Percentiles rank a stretch among this genome's conserved stretches.
Conservation (phyloP, 1,140 invertebrate species). For the Copidosoma floridanum region DNA sequence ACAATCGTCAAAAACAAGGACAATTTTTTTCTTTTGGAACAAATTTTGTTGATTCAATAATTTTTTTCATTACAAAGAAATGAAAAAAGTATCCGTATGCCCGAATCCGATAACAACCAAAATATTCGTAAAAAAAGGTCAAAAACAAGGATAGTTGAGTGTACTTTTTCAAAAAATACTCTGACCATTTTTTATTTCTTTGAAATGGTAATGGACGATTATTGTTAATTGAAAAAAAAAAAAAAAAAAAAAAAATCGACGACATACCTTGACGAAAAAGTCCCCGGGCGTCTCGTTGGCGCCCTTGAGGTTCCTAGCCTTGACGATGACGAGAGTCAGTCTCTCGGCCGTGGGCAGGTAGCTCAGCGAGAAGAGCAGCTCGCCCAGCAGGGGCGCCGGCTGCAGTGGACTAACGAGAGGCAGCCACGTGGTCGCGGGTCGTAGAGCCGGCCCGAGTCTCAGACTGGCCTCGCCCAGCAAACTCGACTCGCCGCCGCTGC, state of each 20-base stretch:
- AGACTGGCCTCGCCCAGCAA: slow-evolving; percentile 54
- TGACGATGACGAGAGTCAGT: slow-evolving; percentile 62
- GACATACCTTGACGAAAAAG: slow-evolving; percentile 50
- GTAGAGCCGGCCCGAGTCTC: slow-evolving; percentile 52
- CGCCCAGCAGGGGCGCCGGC: slow-evolving; percentile 62
- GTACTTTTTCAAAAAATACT: too few relatives aligned
- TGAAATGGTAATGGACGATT: not conserved
- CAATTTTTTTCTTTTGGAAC: not conserved
- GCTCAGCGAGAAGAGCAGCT: slow-evolving; percentile 62
- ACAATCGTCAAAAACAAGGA: slow-evolving; percentile 7
- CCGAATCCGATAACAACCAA: too few relatives aligned
- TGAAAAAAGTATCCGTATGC: slow-evolving; percentile 16
- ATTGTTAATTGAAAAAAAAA: too few relatives aligned
- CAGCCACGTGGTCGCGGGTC: slow-evolving; percentile 58
- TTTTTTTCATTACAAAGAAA: not conserved
- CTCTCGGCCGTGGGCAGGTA: slow-evolving; percentile 63
- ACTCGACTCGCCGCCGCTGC: slow-evolving; percentile 17
- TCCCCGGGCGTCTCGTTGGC: slow-evolving; percentile 42
- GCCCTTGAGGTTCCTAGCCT: slow-evolving; percentile 58
- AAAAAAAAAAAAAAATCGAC: slow-evolving; percentile 6
- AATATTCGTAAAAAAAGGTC: too few relatives aligned
- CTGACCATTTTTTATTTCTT: too few relatives aligned
- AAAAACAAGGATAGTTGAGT: too few relatives aligned
- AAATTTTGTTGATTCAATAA: not conserved
- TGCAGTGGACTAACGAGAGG: slow-evolving; percentile 54